phyloP scores from a whole-genome alignment of 2,888 invertebrate species.

The Scrobipalpa costella region DNA sequence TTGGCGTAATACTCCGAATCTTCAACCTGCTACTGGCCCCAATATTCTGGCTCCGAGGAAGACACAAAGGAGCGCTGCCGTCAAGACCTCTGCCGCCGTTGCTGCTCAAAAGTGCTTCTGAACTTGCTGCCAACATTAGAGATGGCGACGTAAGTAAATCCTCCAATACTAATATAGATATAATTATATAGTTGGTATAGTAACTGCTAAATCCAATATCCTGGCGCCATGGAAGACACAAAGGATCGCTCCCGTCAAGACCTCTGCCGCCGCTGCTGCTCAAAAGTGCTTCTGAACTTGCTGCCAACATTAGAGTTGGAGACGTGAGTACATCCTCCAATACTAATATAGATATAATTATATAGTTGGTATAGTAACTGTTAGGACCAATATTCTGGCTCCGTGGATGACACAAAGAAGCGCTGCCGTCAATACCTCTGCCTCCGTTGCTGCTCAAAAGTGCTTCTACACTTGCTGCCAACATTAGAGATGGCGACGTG shows the following conservation, averaged over 20 bases:
- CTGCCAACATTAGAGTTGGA: slow-evolving; percentile 79
- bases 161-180: too few relatives aligned
- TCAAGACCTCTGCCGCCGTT: slow-evolving; percentile 70
- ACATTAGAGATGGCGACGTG: slow-evolving; percentile 82
- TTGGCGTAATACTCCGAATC: slow-evolving; percentile 65
- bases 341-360: slow-evolving; percentile 37
- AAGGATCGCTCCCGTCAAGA: slow-evolving; percentile 52
- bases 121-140: slow-evolving; percentile 82
- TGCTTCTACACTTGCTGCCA: slow-evolving; percentile 80
- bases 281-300: slow-evolving; percentile 80
- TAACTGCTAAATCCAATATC: slow-evolving; percentile 59
- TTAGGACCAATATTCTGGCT: slow-evolving; percentile 67
- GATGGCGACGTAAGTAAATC: slow-evolving; percentile 77
- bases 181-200: too few relatives aligned
- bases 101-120: slow-evolving; percentile 78
- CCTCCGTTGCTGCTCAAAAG: slow-evolving; percentile 76
- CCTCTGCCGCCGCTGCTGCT: slow-evolving; percentile 74
- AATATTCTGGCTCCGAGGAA: slow-evolving; percentile 59
- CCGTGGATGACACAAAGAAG: slow-evolving; percentile 43
- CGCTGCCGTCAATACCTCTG: slow-evolving; percentile 62
- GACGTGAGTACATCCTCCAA: slow-evolving; percentile 79
- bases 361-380: slow-evolving; percentile 61
- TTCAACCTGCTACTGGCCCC: slow-evolving; percentile 63
- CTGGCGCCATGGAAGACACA: slow-evolving; percentile 55
- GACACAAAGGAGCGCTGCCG: slow-evolving; percentile 47